phyloP scores from a whole-genome alignment of 2,113 vertebrate genomes.

The Ovibos moschatus region DNA sequence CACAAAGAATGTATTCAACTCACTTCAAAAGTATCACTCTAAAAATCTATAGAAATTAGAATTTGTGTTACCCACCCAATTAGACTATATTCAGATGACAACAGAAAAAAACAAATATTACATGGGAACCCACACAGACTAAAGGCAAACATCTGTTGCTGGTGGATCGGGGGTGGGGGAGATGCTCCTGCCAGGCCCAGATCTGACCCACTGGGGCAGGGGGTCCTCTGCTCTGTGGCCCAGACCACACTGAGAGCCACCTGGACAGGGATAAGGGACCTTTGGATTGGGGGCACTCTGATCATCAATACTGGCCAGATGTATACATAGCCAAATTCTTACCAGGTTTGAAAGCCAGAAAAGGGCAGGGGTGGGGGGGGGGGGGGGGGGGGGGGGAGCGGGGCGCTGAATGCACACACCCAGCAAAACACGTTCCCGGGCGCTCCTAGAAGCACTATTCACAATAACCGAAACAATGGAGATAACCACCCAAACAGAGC shows the following conservation, averaged over 20 bases:
- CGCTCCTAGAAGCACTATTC: background rate
- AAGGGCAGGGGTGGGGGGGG: too few relatives aligned
- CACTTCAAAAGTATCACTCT: background rate
- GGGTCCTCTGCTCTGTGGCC: background rate
- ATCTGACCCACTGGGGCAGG: accelerated
- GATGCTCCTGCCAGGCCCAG: background rate
- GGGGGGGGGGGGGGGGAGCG: too few relatives aligned
- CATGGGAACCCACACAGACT: background rate
- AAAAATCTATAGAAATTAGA: background rate
- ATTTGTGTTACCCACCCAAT: background rate
- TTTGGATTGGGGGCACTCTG: background rate
- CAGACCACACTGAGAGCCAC: background rate
- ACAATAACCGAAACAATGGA: background rate
- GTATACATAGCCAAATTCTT: background rate
- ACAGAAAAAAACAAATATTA: background rate
- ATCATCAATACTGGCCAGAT: background rate
- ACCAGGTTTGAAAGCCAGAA: background rate
- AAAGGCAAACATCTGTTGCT: background rate
- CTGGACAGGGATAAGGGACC: accelerated
- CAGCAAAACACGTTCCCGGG: background rate
- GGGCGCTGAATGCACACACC: background rate
- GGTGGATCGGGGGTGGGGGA: accelerated
- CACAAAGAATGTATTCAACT: background rate
- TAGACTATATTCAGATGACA: background rate
- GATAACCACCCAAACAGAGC: background rate